Evolutionary conservation across 1,140 invertebrate species (phyloP).

Genomic region (Nixonia krombeini): DNA sequence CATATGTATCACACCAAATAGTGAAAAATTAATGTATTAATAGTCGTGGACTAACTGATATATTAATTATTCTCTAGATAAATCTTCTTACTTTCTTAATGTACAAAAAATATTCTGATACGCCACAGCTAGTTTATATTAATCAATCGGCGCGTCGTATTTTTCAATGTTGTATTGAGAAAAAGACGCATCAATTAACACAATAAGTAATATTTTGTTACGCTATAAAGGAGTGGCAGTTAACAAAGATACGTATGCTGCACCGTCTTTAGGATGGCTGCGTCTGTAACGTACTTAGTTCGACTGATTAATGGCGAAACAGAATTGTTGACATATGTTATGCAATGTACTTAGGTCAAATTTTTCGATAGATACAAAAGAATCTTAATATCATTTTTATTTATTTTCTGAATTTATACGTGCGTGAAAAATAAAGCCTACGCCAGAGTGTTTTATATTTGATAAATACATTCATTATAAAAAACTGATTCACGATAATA

Average conservation of each 20-base stretch:
- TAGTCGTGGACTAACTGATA: conserved; percentile 52
- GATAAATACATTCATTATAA: too few species aligned
- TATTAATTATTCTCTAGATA: conserved; percentile 46
- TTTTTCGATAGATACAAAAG: neutral
- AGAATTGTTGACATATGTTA: too few species aligned
- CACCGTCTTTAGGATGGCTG: too few species aligned
- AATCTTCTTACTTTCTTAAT: conserved; percentile 38
- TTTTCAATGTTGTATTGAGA: conserved; percentile 2
- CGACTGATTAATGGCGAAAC: too few species aligned
- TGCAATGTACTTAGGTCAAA: conserved; percentile 11
- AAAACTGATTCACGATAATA: too few species aligned
- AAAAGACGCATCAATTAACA: neutral
- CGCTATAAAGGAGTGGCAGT: conserved; percentile 15
- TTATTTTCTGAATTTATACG: too few species aligned
- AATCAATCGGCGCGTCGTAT: conserved; percentile 42
- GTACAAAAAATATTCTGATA: conserved; percentile 31
- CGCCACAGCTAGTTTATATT: conserved; percentile 39
- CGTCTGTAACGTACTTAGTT: too few species aligned
- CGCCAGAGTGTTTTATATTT: too few species aligned
- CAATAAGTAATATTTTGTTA: conserved; percentile 44
- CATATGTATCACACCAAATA: conserved; percentile 23
- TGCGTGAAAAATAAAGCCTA: too few species aligned
- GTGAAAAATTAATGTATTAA: conserved; percentile 48
- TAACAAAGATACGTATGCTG: too few species aligned
- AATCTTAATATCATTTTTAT: neutral